Conservation (phyloP, 2,888 invertebrate species). For the Griposia aprilina region DNA sequence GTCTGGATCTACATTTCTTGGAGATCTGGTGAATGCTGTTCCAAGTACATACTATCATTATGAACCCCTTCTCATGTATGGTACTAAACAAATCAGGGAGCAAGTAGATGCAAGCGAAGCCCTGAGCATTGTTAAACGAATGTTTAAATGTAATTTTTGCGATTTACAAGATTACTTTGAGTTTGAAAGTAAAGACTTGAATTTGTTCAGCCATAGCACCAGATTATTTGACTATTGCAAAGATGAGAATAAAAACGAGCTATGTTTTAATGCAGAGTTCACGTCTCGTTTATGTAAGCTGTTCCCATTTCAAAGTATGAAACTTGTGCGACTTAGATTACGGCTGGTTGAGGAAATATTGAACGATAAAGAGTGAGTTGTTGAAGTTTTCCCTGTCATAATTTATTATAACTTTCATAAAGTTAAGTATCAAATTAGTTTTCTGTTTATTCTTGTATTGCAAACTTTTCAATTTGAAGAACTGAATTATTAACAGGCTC, state of each 20-base stretch:
- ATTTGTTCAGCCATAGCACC: conserved; percentile 96
- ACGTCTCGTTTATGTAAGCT: conserved; percentile 94
- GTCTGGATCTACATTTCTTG: conserved; percentile 97
- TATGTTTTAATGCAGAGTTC: conserved; percentile 91
- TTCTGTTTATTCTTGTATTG: background rate
- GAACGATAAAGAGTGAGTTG: conserved; percentile 89
- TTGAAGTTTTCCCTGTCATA: background rate
- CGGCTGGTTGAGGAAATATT: conserved; percentile 93
- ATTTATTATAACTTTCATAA: background rate
- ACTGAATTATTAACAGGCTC: conserved; percentile 84
- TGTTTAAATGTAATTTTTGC: conserved; percentile 94
- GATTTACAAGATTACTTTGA: conserved; percentile 94
- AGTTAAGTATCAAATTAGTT: background rate
- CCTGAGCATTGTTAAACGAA: conserved; percentile 92
- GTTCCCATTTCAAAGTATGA: conserved; percentile 97
- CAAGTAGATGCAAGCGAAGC: conserved; percentile 93
- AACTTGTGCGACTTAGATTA: conserved; percentile 94
- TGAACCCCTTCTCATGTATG: conserved; percentile 96
- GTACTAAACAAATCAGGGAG: conserved; percentile 95
- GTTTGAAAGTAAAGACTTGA: conserved; percentile 94
- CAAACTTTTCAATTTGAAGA: background rate
- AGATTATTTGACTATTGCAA: conserved; percentile 95
- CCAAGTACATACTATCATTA: conserved; percentile 97
- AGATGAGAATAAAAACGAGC: conserved; percentile 80
- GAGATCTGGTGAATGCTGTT: conserved; percentile 95